A percentile compares a stretch with the other conserved stretches of the same genome.
Evolutionary conservation across 2,113 vertebrate genomes (phyloP).

Genomic region (Scomber scombrus): DNA sequence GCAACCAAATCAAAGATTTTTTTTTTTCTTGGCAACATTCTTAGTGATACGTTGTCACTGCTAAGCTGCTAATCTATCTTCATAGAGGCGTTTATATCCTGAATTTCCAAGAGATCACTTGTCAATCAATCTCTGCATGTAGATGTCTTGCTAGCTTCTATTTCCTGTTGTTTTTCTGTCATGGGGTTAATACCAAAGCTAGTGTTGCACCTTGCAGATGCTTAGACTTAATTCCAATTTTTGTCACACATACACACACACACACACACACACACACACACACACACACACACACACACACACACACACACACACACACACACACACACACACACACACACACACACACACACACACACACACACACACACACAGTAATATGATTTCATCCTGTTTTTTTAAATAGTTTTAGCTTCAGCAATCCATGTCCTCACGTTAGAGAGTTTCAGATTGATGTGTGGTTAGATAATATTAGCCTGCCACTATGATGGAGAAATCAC

Average conservation of each 20-base stretch:
- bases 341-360: too few species aligned
- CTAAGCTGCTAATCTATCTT: not conserved
- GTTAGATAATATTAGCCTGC: too few species aligned
- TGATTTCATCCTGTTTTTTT: not conserved
- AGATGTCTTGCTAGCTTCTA: not conserved
- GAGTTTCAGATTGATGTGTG: too few species aligned
- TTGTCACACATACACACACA: too few species aligned
- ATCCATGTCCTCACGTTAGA: not conserved
- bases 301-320: too few species aligned
- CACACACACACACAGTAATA: not conserved
- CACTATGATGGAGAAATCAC: not conserved
- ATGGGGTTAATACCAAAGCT: not conserved
- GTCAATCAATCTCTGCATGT: slow-evolving; percentile 19
- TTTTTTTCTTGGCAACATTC: not conserved
- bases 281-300: too few species aligned
- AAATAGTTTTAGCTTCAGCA: not conserved
- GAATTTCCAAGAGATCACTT: slow-evolving; percentile 16
- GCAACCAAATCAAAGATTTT: not conserved
- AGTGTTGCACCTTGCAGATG: not conserved
- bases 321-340: too few species aligned
- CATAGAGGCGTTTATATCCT: slow-evolving; percentile 10
- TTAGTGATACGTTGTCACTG: not conserved
- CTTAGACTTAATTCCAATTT: slow-evolving; percentile 12
- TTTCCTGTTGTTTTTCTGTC: slow-evolving; percentile 11
- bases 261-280: too few species aligned